Percentiles rank a stretch among this genome's conserved stretches.
These are phyloP conservation scores for Pollenia griseotomentosa DNA, from an alignment of 2,888 invertebrate species.

Conservation along the genomic window DNA sequence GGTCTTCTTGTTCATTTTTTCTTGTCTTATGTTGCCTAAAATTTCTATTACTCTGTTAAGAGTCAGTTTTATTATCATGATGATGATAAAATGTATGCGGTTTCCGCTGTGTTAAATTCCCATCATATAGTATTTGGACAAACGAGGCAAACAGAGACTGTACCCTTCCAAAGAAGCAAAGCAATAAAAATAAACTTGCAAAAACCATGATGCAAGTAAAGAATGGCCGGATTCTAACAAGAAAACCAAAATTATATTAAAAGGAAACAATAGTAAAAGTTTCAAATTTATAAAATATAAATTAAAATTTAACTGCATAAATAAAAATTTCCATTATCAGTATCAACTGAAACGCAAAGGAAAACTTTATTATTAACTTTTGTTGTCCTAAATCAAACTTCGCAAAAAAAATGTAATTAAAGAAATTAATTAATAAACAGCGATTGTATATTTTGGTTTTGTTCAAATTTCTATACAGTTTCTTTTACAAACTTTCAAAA, in stretches of 20 bases:
- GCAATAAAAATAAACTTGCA: constrained; percentile 29
- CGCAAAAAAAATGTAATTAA: not conserved
- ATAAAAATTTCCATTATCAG: not conserved
- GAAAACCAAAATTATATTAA: constrained; percentile 48
- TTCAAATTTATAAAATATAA: constrained; percentile 44
- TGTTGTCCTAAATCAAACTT: not conserved
- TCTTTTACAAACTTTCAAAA: constrained; percentile 1
- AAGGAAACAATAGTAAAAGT: constrained; percentile 63
- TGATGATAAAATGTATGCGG: constrained; percentile 65
- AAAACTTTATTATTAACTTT: not conserved
- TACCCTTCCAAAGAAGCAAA: constrained; percentile 21
- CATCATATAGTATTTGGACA: constrained; percentile 44
- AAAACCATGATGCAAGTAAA: constrained; percentile 28
- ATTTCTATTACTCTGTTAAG: constrained; percentile 2
- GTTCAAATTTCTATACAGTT: constrained; percentile 9
- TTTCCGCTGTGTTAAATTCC: constrained; percentile 64
- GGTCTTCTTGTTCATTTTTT: not conserved
- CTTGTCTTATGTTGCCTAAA: not conserved
- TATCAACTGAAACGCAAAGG: not conserved
- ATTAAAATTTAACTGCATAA: constrained; percentile 32
- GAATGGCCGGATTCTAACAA: constrained; percentile 52
- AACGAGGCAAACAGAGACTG: constrained; percentile 20
- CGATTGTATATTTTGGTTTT: not conserved
- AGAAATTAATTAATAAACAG: constrained; percentile 40
- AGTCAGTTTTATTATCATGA: constrained; percentile 54